A percentile compares a stretch with the other conserved stretches of the same genome.
Evolutionary conservation across 37 sponge, comb jelly and placozoan species (phyloP).

Genomic region (Bolinopsis microptera): DNA sequence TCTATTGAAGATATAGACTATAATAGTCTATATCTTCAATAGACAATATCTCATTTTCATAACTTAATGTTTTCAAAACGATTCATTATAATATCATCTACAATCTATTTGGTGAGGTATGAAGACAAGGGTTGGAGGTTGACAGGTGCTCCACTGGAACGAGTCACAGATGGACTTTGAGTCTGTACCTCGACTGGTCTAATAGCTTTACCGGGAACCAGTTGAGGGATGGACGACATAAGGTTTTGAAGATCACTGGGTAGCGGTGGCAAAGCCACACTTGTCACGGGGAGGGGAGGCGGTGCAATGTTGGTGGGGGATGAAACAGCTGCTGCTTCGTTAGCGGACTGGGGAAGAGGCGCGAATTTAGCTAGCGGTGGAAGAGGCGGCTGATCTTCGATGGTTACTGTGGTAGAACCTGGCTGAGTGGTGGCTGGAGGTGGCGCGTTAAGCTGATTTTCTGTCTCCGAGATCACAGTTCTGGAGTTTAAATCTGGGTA

Average conservation of each 20-base stretch:
- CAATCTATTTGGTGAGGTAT: neutral
- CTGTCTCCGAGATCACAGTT: neutral
- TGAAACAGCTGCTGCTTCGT: neutral
- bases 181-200: neutral
- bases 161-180: neutral
- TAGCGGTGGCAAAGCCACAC: neutral
- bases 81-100: too few species aligned
- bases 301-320: conserved; percentile 6
- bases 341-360: neutral
- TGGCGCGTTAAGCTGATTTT: too few species aligned
- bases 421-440: too few species aligned
- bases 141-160: neutral
- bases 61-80: too few species aligned
- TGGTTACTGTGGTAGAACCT: too few species aligned
- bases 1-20: too few species aligned
- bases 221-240: neutral
- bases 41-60: too few species aligned
- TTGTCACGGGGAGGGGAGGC: neutral
- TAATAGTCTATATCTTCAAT: too few species aligned
- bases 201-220: conserved; percentile 7
- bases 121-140: conserved; percentile 25
- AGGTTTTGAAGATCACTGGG: neutral
- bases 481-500: conserved; percentile 25
- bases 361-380: neutral
- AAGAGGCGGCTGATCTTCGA: neutral